Percentiles rank a stretch among this genome's conserved stretches.
phyloP scores from a whole-genome alignment of 2,113 vertebrate species.

The Psilopsiagon aurifrons region DNA sequence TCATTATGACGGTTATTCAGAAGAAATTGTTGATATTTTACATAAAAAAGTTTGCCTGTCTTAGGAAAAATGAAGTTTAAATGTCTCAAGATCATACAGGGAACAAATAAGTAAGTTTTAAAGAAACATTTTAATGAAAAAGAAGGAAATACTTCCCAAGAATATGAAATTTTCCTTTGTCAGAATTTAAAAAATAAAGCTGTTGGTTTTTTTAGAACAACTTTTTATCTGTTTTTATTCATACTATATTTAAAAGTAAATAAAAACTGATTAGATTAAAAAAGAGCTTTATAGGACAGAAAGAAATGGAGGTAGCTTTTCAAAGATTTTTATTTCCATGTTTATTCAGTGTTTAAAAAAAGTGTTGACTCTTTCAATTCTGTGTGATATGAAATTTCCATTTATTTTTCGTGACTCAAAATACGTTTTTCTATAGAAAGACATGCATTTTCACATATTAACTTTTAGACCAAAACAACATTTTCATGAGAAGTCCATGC shows the following conservation, averaged over 20 bases:
- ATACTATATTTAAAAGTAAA: neutral
- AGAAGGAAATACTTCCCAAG: neutral
- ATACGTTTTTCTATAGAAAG: neutral
- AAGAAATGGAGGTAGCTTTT: neutral
- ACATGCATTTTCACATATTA: neutral
- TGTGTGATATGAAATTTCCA: neutral
- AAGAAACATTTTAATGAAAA: neutral
- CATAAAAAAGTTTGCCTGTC: neutral
- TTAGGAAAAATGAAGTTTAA: neutral
- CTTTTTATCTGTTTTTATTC: neutral
- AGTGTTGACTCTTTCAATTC: neutral
- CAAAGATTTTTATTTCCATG: neutral
- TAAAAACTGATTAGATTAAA: neutral
- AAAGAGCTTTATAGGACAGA: accelerated
- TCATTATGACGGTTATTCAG: neutral
- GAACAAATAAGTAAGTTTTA: neutral
- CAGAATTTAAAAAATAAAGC: neutral
- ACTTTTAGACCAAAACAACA: neutral
- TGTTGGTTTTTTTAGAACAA: neutral
- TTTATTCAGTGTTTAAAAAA: neutral
- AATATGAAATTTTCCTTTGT: neutral
- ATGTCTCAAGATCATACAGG: neutral
- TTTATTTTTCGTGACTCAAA: neutral
- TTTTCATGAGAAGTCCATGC: neutral
- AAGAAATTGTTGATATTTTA: neutral